Conservation (phyloP, 2,888 invertebrate genomes). For the Apotomis turbidana region DNA sequence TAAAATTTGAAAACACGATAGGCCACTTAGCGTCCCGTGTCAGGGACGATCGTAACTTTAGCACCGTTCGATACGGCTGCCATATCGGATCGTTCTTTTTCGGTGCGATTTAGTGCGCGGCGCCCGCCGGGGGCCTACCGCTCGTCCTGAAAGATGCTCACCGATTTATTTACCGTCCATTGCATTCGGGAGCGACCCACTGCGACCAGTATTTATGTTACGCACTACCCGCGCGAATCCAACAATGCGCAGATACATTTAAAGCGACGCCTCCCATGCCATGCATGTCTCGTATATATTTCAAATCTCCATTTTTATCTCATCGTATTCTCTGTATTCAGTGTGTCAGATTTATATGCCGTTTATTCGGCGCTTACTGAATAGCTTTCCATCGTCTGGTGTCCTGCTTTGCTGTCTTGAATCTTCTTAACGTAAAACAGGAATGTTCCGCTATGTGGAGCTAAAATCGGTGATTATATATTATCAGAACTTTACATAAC, state of each 20-base stretch:
- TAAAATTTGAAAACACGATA: slow-evolving; percentile 78
- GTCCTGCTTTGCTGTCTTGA: slow-evolving; percentile 18
- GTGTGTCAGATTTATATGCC: slow-evolving; percentile 62
- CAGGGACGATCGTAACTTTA: slow-evolving; percentile 75
- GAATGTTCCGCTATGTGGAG: background rate
- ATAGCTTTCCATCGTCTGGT: slow-evolving; percentile 24
- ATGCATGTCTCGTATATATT: slow-evolving; percentile 70
- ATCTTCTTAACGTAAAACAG: background rate
- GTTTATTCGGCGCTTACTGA: slow-evolving; percentile 47
- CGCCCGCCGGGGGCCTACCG: slow-evolving; percentile 68
- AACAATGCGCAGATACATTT: slow-evolving; percentile 78
- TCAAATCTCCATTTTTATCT: slow-evolving; percentile 69
- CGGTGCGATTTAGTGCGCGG: slow-evolving; percentile 75
- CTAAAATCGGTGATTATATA: too few species aligned
- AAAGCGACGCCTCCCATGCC: slow-evolving; percentile 70
- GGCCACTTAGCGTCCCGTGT: slow-evolving; percentile 79
- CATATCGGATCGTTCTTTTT: slow-evolving; percentile 77
- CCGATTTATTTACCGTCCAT: slow-evolving; percentile 71
- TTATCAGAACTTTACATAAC: too few species aligned
- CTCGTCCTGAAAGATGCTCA: slow-evolving; percentile 68
- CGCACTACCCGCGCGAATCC: slow-evolving; percentile 65
- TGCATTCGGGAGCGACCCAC: slow-evolving; percentile 76
- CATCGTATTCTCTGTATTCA: slow-evolving; percentile 53
- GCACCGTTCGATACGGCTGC: slow-evolving; percentile 74
- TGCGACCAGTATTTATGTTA: slow-evolving; percentile 76